Evolutionary conservation across 2,888 invertebrate species (phyloP), one percentile per base, ranked within the genome.

Genomic region (Dascillus cervinus): DNA sequence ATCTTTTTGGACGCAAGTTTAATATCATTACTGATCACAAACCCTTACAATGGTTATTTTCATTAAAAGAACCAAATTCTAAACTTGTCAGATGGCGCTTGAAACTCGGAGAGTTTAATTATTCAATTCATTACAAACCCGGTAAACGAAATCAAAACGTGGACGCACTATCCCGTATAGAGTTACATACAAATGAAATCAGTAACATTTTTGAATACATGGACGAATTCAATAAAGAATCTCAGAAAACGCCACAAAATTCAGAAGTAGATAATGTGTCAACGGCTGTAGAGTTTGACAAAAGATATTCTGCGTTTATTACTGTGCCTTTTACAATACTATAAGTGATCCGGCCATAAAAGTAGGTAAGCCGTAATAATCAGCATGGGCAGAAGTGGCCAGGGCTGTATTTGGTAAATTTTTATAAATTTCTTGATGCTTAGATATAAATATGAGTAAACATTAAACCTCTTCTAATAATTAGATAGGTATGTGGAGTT

Each of bases 21-120:
- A 50, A 37, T 0, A 58, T 65, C 0, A 50, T 56, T 3, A 64
- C 60, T 1, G 64, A 65, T 28, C 64, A 65, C 32, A 43, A 52
- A 27, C 58, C 59, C 2, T 28, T 63, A 2, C 46, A 41, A 2
- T 64, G 58, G 55, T 29, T 63, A 0, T 52, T 59, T 46, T 50
- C 42, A 0, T 22, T 60, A 0, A 61, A 62, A 43, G 58, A 63
- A 4, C 60, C 60, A 1, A 58, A 53, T 14, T 53, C 55, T 0
- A 44, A 49, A 31, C 26, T 60, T 3, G 49, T 58, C 40, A 37
- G 62, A 3, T 64, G 60, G 62, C 35, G 53, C 9, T 28, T 61
- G 8, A 52, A 46, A 34, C 31, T 56, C n/a, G 47, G 49, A 29
- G 56, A 58, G 32, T 56, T 38, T 13, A 48, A 49, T 11, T 47